Conservation (phyloP, 2,113 vertebrate species). For the Helogale parvula region DNA sequence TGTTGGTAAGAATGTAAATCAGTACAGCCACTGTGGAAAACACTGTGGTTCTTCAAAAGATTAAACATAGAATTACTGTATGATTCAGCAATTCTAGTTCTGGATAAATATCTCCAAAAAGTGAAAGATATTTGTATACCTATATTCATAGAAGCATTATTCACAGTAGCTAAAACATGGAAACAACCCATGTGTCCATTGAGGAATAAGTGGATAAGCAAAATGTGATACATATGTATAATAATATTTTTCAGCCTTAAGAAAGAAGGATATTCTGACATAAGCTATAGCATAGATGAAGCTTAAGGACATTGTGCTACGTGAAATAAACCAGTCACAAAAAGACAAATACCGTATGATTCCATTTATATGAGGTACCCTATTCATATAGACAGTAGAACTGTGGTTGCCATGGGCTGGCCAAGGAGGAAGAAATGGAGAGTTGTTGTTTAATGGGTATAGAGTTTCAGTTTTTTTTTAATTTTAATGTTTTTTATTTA, state of each 20-base stretch:
- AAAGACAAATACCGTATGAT: not conserved
- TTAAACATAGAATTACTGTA: not conserved
- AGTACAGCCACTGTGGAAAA: not conserved
- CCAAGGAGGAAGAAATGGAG: too few relatives aligned
- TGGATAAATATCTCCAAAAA: not conserved
- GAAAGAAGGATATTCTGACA: not conserved
- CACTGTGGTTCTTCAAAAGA: not conserved
- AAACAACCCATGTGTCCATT: not conserved
- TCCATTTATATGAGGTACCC: not conserved
- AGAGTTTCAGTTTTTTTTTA: not conserved
- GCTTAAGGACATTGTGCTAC: not conserved
- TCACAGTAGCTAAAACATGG: not conserved
- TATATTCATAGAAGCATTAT: not conserved
- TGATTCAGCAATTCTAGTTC: not conserved
- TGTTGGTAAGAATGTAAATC: not conserved
- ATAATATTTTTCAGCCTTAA: not conserved
- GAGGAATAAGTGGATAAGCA: not conserved
- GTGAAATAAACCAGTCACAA: not conserved
- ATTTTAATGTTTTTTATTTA: too few relatives aligned
- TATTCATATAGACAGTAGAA: not conserved
- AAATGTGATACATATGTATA: not conserved
- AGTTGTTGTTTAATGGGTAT: not conserved
- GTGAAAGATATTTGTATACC: not conserved
- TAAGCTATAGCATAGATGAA: not conserved
- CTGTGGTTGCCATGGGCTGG: not conserved